Evolutionary conservation across 2,113 vertebrate species (phyloP), one percentile per base, ranked within the genome.

Genomic region (Lethenteron reissneri): DNA sequence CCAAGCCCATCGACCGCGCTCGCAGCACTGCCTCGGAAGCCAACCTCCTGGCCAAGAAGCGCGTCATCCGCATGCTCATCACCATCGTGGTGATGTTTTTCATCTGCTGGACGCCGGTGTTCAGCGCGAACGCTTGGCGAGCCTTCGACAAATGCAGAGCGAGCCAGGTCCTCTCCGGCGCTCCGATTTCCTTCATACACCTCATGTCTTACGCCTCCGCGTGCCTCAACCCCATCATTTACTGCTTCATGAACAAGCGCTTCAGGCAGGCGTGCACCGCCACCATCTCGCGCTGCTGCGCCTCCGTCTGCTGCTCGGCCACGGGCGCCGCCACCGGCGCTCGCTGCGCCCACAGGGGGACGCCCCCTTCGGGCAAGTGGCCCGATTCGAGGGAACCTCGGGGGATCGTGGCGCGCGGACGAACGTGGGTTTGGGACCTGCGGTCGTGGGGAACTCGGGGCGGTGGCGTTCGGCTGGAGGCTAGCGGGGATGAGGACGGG

Each of bases 241-340:
- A 97, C 84, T 96, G 92, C 82, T 95, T 97, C 83, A 96, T 95
- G 89, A 94, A 97, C 83, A 91, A 84, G 3, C 88, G 91, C 14
- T 97, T 97, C 78, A 88, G 92, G 71, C 84, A 86, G 70, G 88
- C 90, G 15, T 83, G 88, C 11, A 74, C 84, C 2, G 72, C 82
- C 74, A 88, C 89, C 0, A 92, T 88, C 6, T 78, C 82, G 0
- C 80, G 86, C 78, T 89, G 87, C 70, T 74, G 78, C 6, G n/a
- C 8, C 25, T n/a, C 11, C 64, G 64, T 68, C 41, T 41, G 41
- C 41, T 41, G 41, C 41, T 41, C 41, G 41, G 5, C 41, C 5
- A 41, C 3, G 41, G 41, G 41, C 41, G 5, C 41, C 41, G 41
- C 41, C 41, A 6, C 4, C 4, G 41, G 41, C 41, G 41, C 41